Percentiles rank a stretch among this genome's conserved stretches.
Conservation (phyloP, 2,797 vertebrate species). For the Eptatretus atami region DNA sequence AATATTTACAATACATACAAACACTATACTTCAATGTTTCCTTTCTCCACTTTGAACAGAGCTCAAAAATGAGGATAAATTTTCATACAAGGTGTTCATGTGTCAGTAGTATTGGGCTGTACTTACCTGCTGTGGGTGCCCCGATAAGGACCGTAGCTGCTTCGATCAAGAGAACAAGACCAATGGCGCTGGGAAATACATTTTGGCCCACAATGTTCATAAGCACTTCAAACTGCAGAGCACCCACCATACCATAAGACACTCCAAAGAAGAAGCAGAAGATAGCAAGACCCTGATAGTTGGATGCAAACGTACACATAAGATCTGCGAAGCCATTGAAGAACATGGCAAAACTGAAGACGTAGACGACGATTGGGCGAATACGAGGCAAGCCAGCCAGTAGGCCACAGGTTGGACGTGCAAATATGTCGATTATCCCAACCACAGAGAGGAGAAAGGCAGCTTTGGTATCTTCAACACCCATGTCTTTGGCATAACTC, state of each 20-base stretch:
- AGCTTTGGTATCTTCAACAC: constrained; percentile 38
- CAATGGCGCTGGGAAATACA: constrained; percentile 69
- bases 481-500: constrained; percentile 57
- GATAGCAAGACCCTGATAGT: constrained; percentile 32
- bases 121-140: constrained; percentile 47
- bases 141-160: constrained; percentile 66
- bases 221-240: constrained; percentile 82
- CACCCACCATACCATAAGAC: constrained; percentile 90
- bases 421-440: constrained; percentile 70
- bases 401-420: constrained; percentile 44
- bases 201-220: constrained; percentile 69
- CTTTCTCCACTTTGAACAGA: no score
- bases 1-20: no score
- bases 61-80: no score
- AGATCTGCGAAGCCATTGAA: constrained; percentile 64
- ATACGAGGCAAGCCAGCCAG: constrained; percentile 42
- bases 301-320: constrained; percentile 26
- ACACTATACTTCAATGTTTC: no score
- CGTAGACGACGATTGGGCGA: constrained; percentile 49
- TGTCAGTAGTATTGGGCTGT: no score
- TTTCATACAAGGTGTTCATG: no score
- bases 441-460: constrained; percentile 56
- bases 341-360: constrained; percentile 64
- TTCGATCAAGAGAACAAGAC: constrained; percentile 58
- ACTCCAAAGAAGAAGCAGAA: constrained; percentile 84